Evolutionary conservation across 2,888 invertebrate species (phyloP), one percentile per base, ranked within the genome.

Genomic region (Cheilosia soror): DNA sequence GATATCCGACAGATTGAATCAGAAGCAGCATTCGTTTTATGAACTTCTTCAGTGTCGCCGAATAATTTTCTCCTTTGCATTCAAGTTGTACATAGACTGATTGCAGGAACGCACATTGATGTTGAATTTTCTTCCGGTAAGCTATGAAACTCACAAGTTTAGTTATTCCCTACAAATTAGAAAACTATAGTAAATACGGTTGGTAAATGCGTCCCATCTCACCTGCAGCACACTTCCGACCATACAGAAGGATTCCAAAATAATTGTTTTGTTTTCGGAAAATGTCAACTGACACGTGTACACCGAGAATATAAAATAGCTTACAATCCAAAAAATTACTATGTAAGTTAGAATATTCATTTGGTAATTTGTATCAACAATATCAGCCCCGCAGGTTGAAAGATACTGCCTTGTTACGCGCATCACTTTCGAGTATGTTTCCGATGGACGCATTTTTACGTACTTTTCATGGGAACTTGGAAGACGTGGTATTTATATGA

Each of bases 341-440:
- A 85, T 7, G 5, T 15, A 47, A 0, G 88, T 88, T 1, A 68
- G 66, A 6, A 1, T 4, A 49, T 79, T 87, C 2, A 81, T 40
- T 47, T 60, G 62, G 33, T 77, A 88, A n/a, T 75, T 51, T 5
- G 55, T 7, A 9, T 57, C 47, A 2, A 81, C 5, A 25, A 87
- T 7, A 60, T 88, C 83, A 1, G 78, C 79, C 0, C 88, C 88
- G n/a, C 87, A 83, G 3, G 60, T 44, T 7, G 63, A 31, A 25
- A 55, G 5, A 13, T 37, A 66, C 2, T 62, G 5, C 27, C 85
- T 58, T 0, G 37, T 15, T 25, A 76, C 11, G 40, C 47, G 31
- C 0, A 85, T 9, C 7, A 76, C 13, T 13, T 62, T 71, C 5
- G 13, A 15, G 20, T 20, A 80, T 57, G 71, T 53, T 15, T 62